Evolutionary conservation across 2,797 vertebrate species (phyloP).

Genomic region (Momotus momota): DNA sequence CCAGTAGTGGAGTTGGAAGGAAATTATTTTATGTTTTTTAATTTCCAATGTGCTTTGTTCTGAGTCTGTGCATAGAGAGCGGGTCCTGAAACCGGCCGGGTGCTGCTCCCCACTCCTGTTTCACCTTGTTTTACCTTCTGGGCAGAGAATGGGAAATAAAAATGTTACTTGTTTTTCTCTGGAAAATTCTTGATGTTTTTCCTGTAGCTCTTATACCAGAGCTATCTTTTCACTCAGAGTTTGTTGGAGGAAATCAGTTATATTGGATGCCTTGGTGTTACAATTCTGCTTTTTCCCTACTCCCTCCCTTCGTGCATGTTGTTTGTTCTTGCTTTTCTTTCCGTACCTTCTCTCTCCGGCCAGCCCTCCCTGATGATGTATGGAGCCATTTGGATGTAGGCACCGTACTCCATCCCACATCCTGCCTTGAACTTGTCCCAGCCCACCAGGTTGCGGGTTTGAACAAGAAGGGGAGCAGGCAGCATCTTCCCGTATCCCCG

Average conservation of each 20-base stretch:
- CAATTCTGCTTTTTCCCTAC: not conserved
- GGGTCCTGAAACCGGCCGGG: not conserved
- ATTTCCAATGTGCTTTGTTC: not conserved
- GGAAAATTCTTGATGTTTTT: slow-evolving; percentile 6
- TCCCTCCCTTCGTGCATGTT: not conserved
- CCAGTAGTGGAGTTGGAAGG: not conserved
- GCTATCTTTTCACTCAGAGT: not conserved
- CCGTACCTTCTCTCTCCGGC: not conserved
- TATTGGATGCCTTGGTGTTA: not conserved
- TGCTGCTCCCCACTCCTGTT: not conserved
- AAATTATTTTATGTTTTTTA: not conserved
- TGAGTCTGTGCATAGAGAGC: not conserved
- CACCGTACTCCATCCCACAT: not conserved
- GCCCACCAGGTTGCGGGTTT: fast-evolving
- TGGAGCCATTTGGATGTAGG: not conserved
- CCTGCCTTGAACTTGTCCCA: not conserved
- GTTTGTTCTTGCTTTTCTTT: not conserved
- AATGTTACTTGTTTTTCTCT: not conserved
- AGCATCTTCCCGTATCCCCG: not conserved
- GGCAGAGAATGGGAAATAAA: not conserved
- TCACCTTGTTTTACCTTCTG: not conserved
- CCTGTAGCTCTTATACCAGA: not conserved
- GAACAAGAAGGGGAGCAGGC: fast-evolving
- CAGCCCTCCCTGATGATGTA: not conserved
- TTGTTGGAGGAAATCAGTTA: not conserved